Base-by-base conservation (phyloP, 1,140 invertebrate genomes). In the Trissolcus basalis region DNA sequence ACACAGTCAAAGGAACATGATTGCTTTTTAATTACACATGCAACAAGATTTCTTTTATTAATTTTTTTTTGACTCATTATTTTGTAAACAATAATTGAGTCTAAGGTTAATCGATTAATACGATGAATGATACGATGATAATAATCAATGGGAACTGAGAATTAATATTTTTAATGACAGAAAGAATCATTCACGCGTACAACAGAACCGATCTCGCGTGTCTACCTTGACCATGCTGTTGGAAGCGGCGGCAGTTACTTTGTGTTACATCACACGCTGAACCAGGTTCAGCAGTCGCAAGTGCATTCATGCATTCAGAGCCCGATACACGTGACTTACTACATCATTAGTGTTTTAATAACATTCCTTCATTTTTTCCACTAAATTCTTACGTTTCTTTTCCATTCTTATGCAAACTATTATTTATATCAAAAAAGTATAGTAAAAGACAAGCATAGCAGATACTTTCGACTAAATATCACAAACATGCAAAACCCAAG, bases 181-280 rank as follows among this genome's bases (percentile, higher is more conserved):
- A n/a, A 61, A 60, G 64, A 78, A 60, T 15, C 41, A 77, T 72
- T 64, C 45, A 63, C 16, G 58, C 36, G 45, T 33, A 54, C 41
- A 56, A 56, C 53, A 70, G 60, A 58, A 60, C 67, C 35, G 68
- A 75, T 73, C 78, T 77, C 69, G 78, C 69, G 69, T 70, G 73
- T 77, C 78, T 77, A 80, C 74, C 78, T 77, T 80, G 78, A 77
- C 74, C 78, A 75, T 77, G 77, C 72, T 67, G 63, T 49, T 67
- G 63, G 53, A 58, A 70, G 76, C 61, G 71, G 58, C 74, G 70
- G 78, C 58, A 74, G 78, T 69, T 77, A 63, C 63, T 80, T 77
- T 59, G 67, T 53, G 48, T 80, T 77, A 74, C 78, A 70, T 80
- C 78, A 80, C 68, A 51, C 32, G 61, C 45, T 75, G 72, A 75